These are phyloP conservation scores for Prionailurus bengalensis DNA, from an alignment of 2,113 vertebrate genomes.

Conservation along the genomic window DNA sequence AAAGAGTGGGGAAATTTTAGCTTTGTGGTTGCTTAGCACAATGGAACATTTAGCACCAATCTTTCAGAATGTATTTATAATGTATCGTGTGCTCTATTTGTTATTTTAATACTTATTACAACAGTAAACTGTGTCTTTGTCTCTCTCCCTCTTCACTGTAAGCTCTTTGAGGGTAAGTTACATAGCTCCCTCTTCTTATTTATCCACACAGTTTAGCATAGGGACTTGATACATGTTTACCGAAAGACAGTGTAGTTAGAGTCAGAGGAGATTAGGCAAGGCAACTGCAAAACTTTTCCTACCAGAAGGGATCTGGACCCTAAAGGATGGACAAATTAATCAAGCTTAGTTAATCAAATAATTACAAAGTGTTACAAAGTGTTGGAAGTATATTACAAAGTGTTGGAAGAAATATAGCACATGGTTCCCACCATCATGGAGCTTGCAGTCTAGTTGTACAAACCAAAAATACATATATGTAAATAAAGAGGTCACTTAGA, in stretches of 20 bases:
- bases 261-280: neutral
- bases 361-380: neutral
- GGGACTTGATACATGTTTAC: constrained; percentile 2
- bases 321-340: neutral
- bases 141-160: neutral
- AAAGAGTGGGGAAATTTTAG: neutral
- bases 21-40: neutral
- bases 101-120: constrained; percentile 7
- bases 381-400: neutral
- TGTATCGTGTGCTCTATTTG: neutral
- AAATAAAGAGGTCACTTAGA: neutral
- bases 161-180: constrained; percentile 15
- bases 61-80: neutral
- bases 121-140: neutral
- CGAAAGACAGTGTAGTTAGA: constrained; percentile 28
- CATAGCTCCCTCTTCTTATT: neutral
- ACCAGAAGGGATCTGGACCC: neutral
- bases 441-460: neutral
- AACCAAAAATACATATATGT: neutral
- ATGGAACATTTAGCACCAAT: neutral
- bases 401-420: constrained; percentile 3
- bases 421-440: neutral
- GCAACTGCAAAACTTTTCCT: neutral
- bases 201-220: neutral
- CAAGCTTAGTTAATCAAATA: constrained; percentile 12